These are phyloP conservation scores for Cotesia congregata DNA, from an alignment of 2,888 invertebrate genomes.

Conservation along the genomic window DNA sequence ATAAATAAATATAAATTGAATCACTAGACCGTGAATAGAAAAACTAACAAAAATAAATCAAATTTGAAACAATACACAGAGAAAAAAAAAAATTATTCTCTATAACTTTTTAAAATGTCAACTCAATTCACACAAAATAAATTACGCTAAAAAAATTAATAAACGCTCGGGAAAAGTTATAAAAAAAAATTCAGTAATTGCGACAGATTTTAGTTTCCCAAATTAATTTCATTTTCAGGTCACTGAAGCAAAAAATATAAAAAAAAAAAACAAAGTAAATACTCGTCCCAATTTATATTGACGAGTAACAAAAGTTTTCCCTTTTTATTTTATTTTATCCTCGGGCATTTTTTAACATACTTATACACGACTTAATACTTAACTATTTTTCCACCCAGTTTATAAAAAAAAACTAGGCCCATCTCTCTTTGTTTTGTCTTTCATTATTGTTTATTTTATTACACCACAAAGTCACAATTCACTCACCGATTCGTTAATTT, in stretches of 20 bases:
- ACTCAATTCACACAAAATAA: conserved; percentile 9
- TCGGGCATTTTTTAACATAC: conserved; percentile 33
- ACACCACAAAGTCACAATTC: conserved; percentile 36
- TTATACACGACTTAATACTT: conserved; percentile 30
- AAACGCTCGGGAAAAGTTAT: conserved; percentile 23
- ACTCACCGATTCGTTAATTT: conserved; percentile 23
- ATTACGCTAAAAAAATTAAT: conserved; percentile 20
- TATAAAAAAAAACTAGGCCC: not conserved
- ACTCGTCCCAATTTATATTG: conserved; percentile 50
- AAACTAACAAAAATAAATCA: not conserved
- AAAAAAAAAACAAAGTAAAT: conserved; percentile 19
- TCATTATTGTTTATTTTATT: conserved; percentile 49
- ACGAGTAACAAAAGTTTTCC: conserved; percentile 50
- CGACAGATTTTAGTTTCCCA: conserved; percentile 22
- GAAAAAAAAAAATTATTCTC: not conserved
- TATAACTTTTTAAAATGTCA: not conserved
- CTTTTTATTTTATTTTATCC: conserved; percentile 41
- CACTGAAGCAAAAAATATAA: conserved; percentile 54
- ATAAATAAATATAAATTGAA: conserved; percentile 7
- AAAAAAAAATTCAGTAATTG: conserved; percentile 29
- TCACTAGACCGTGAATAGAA: not conserved
- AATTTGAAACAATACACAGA: conserved; percentile 4
- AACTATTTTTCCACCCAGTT: conserved; percentile 41
- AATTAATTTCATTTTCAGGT: conserved; percentile 58
- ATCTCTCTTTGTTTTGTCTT: conserved; percentile 43